Conservation (phyloP, 2,888 invertebrate genomes). For the Philereme transversata region DNA sequence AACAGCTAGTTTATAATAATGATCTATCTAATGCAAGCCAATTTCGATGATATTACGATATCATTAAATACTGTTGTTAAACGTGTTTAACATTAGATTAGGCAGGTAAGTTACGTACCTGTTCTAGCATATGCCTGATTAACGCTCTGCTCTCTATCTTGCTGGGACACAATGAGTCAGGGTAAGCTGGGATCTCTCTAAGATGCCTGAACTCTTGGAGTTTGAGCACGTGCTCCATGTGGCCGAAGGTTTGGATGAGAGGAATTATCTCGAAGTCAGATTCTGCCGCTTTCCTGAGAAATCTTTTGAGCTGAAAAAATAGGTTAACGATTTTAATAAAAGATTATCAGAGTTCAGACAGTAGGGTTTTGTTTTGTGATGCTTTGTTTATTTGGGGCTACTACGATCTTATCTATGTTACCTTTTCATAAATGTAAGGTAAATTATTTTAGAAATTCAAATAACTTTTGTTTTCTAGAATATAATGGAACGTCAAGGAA, state of each 20-base stretch:
- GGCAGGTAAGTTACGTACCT: slow-evolving; percentile 70
- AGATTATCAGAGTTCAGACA: not conserved
- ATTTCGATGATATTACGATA: too few species aligned
- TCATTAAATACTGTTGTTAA: too few species aligned
- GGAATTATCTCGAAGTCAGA: slow-evolving; percentile 89
- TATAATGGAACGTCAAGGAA: too few species aligned
- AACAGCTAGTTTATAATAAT: too few species aligned
- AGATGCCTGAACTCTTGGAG: slow-evolving; percentile 86
- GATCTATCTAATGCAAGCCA: too few species aligned
- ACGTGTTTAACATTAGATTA: too few species aligned
- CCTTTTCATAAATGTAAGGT: too few species aligned
- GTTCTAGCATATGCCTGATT: slow-evolving; percentile 87
- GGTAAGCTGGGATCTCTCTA: slow-evolving; percentile 85
- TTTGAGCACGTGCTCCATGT: slow-evolving; percentile 92
- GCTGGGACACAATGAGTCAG: slow-evolving; percentile 89
- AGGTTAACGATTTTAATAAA: not conserved
- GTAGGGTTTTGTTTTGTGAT: too few species aligned
- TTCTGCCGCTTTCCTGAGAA: slow-evolving; percentile 71
- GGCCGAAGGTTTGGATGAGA: slow-evolving; percentile 93
- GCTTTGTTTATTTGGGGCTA: too few species aligned
- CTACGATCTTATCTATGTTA: too few species aligned
- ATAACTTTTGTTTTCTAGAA: too few species aligned
- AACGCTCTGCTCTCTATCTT: slow-evolving; percentile 81
- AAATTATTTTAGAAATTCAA: too few species aligned
- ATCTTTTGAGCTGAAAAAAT: slow-evolving; percentile 57